These are phyloP conservation scores for Sturnus vulgaris DNA, from an alignment of 2,113 vertebrate species.

Conservation along the genomic window DNA sequence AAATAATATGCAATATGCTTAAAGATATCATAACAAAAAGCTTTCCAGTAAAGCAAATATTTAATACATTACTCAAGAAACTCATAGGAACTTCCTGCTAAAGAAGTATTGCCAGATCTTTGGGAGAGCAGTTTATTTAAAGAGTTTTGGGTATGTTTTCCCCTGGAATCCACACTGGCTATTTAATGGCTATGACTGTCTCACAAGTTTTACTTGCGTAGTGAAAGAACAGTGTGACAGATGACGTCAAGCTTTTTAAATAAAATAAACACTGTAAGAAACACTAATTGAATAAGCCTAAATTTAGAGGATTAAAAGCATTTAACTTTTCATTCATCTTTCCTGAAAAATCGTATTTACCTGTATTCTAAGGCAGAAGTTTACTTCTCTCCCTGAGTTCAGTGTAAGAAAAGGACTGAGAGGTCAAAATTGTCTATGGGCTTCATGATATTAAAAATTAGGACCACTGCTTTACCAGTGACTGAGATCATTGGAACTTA, in stretches of 20 bases:
- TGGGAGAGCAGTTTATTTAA: not conserved
- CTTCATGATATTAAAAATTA: not conserved
- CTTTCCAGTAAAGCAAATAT: not conserved
- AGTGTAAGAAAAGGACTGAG: not conserved
- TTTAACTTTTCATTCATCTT: not conserved
- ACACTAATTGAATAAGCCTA: not conserved
- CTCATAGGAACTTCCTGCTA: not conserved
- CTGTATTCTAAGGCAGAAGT: not conserved
- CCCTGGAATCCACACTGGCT: not conserved
- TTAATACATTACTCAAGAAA: not conserved
- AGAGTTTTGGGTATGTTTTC: not conserved
- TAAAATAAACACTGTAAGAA: not conserved
- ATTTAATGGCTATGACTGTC: accelerated
- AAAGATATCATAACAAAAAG: not conserved
- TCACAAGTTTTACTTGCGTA: not conserved
- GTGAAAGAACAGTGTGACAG: not conserved
- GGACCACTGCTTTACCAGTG: not conserved
- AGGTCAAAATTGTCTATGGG: not conserved
- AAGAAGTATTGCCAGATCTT: not conserved
- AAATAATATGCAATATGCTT: not conserved
- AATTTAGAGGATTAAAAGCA: not conserved
- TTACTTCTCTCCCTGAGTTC: not conserved
- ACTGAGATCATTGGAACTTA: not conserved
- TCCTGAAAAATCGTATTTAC: not conserved
- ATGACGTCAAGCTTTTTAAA: not conserved